Conservation (phyloP, 2,888 invertebrate genomes). For the Drosophila fungiperda region DNA sequence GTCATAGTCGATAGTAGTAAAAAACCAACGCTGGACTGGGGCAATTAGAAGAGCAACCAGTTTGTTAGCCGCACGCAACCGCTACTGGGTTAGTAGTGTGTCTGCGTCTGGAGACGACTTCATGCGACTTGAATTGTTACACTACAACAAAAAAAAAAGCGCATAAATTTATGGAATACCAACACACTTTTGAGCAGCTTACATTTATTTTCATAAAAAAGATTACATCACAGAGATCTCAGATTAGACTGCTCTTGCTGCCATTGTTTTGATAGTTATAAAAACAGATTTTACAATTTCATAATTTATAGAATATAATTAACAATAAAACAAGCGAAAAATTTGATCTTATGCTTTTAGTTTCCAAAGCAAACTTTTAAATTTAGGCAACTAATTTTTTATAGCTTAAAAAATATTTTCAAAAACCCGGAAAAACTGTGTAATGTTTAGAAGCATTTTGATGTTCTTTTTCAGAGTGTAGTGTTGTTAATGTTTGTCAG, state of each 20-base stretch:
- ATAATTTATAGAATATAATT: background rate
- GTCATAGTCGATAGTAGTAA: slow-evolving; percentile 49
- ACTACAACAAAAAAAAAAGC: background rate
- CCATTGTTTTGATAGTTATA: no score
- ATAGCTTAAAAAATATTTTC: background rate
- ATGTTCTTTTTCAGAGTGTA: background rate
- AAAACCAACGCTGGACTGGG: slow-evolving; percentile 43
- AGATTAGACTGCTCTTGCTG: background rate
- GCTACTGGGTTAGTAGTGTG: slow-evolving; percentile 74
- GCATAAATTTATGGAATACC: background rate
- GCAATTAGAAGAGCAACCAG: slow-evolving; percentile 78
- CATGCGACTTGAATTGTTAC: slow-evolving; percentile 25
- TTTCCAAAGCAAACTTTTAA: background rate
- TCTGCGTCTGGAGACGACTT: slow-evolving; percentile 43
- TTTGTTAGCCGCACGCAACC: slow-evolving; percentile 69
- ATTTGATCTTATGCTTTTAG: background rate
- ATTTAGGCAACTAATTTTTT: background rate
- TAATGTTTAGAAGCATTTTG: fast-evolving
- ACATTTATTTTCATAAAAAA: background rate
- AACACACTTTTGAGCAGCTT: background rate
- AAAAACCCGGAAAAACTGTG: no score
- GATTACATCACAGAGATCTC: background rate
- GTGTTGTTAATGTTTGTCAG: slow-evolving; percentile 14
- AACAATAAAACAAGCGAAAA: background rate
- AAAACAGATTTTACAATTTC: background rate